These are phyloP conservation scores for Passerculus sandwichensis DNA, from an alignment of 2,797 vertebrate genomes.

Conservation along the genomic window DNA sequence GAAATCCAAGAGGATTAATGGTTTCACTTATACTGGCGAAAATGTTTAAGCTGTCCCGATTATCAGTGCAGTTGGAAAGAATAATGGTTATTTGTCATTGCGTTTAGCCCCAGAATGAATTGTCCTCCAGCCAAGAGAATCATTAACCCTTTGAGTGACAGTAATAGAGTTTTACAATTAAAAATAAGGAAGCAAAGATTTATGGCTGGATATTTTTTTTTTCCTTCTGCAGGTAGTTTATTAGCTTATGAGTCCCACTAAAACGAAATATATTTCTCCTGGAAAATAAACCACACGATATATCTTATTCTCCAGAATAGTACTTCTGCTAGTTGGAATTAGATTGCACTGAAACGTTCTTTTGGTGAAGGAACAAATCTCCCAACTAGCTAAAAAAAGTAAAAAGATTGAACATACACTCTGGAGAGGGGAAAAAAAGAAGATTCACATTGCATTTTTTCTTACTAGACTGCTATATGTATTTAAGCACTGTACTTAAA, in stretches of 20 bases:
- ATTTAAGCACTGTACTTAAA: conserved; percentile 5
- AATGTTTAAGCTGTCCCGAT: conserved; percentile 99
- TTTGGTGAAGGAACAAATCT: conserved; percentile 23
- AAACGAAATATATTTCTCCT: conserved; percentile 15
- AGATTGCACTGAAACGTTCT: background rate
- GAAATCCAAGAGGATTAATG: conserved; percentile 99
- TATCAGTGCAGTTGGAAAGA: conserved; percentile 98
- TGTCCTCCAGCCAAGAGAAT: conserved; percentile 86
- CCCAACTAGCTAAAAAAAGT: background rate
- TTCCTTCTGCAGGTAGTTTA: background rate
- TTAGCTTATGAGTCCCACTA: conserved; percentile 3
- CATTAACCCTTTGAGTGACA: conserved; percentile 87
- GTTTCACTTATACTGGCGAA: conserved; percentile 97
- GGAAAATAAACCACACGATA: background rate
- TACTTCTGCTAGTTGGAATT: conserved; percentile 25
- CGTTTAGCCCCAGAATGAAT: conserved; percentile 91
- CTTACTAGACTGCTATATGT: background rate
- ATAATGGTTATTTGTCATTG: conserved; percentile 99
- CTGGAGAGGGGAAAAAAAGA: background rate
- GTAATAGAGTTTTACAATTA: conserved; percentile 72
- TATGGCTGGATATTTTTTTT: conserved; percentile 31
- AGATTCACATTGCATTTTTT: background rate
- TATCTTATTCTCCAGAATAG: conserved; percentile 16
- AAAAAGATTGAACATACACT: background rate
- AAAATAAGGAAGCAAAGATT: conserved; percentile 50